phyloP scores from a whole-genome alignment of 2,797 vertebrate species.

The Galago senegalensis region DNA sequence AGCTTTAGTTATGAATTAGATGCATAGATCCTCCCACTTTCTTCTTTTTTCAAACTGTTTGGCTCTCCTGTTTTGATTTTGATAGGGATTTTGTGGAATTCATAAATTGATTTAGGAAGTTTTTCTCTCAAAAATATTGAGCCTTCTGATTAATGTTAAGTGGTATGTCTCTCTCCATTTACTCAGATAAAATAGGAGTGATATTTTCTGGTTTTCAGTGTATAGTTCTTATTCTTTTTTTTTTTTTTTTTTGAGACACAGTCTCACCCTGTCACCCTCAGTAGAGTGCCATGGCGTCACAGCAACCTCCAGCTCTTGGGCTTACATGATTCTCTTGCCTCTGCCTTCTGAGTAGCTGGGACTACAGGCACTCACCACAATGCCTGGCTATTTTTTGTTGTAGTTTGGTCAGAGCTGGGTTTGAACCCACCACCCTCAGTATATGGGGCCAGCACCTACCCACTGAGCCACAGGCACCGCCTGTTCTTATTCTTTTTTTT shows the following conservation, averaged over 20 bases:
- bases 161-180: background rate
- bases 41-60: slow-evolving; percentile 7
- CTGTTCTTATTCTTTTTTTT: too few relatives aligned
- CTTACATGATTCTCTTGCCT: too few relatives aligned
- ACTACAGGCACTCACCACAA: too few relatives aligned
- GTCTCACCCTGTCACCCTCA: too few relatives aligned
- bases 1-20: background rate
- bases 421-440: too few relatives aligned
- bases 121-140: background rate
- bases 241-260: background rate
- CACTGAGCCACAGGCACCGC: too few relatives aligned
- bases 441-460: too few relatives aligned
- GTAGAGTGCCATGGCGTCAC: too few relatives aligned
- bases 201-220: background rate
- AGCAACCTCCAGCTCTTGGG: too few relatives aligned
- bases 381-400: too few relatives aligned
- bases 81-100: background rate
- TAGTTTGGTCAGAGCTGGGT: too few relatives aligned
- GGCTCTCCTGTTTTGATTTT: background rate
- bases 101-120: background rate
- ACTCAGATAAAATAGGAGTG: background rate
- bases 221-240: background rate
- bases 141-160: background rate
- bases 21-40: background rate
- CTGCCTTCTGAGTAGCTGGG: too few relatives aligned